Conservation (phyloP, 1,140 invertebrate species). For the Formica selysi region DNA sequence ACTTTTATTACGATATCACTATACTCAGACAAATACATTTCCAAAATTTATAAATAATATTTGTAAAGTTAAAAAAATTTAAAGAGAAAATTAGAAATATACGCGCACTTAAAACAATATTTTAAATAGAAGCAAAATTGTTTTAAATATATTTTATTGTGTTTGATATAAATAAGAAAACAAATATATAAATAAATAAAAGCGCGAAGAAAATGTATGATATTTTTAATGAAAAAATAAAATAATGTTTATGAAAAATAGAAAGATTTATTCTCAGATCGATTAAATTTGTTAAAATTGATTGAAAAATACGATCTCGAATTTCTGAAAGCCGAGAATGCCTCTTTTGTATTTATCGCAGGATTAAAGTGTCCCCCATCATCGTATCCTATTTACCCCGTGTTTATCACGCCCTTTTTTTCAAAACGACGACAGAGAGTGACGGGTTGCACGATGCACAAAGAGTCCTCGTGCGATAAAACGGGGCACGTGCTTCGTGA, state of each 20-base stretch:
- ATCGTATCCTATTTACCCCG: constrained; percentile 38
- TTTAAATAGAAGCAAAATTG: background rate
- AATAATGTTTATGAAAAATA: background rate
- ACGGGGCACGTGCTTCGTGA: constrained; percentile 31
- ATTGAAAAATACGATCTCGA: background rate
- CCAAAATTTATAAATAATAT: background rate
- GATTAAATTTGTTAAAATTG: background rate
- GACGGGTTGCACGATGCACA: constrained; percentile 36
- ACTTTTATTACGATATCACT: background rate
- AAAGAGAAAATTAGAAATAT: too few relatives aligned
- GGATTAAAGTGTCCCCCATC: constrained; percentile 30
- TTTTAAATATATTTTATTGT: background rate
- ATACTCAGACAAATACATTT: background rate
- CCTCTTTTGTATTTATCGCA: constrained; percentile 19
- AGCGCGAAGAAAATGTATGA: background rate
- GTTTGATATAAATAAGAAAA: background rate
- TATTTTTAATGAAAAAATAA: background rate
- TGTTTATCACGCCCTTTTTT: constrained; percentile 48
- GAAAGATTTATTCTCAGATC: background rate
- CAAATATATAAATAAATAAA: background rate
- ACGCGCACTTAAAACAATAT: background rate
- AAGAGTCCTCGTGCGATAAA: constrained; percentile 50
- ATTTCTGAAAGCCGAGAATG: constrained; percentile 1
- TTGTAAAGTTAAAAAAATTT: background rate
- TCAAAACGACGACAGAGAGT: constrained; percentile 43